These are phyloP conservation scores for Agapornis canus DNA, from an alignment of 2,797 vertebrate genomes.

Conservation along the genomic window DNA sequence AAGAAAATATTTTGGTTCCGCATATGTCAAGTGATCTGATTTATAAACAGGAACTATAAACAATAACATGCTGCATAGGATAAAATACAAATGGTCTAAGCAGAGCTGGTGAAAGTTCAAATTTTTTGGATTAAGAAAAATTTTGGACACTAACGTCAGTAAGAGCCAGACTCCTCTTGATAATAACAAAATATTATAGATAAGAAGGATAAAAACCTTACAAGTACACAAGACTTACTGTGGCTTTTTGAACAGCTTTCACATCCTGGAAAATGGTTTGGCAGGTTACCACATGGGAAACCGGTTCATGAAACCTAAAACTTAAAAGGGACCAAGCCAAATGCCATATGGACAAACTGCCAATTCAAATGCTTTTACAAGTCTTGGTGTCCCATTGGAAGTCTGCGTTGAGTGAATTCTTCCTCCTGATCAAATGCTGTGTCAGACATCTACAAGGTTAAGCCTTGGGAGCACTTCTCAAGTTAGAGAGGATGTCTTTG, in stretches of 20 bases:
- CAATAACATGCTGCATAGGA: not conserved
- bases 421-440: constrained; percentile 3
- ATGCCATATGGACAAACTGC: constrained; percentile 39
- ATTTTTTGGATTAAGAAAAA: not conserved
- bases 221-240: not conserved
- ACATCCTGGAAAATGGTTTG: not conserved
- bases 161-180: not conserved
- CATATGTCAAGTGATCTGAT: not conserved
- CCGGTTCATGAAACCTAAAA: constrained; percentile 19
- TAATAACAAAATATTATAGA: not conserved
- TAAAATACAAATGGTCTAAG: not conserved
- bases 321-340: constrained; percentile 32
- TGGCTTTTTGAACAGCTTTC: not conserved
- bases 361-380: not conserved
- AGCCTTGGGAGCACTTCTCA: not conserved
- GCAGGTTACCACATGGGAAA: constrained; percentile 42
- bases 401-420: constrained; percentile 9
- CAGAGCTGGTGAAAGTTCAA: not conserved
- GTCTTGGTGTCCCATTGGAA: not conserved
- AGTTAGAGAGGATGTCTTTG: not conserved
- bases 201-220: not conserved
- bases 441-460: constrained; percentile 41
- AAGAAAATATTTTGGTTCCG: not conserved
- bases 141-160: not conserved
- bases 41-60: not conserved